Conservation (phyloP, 2,113 vertebrate species). For the Hippocampus zosterae region DNA sequence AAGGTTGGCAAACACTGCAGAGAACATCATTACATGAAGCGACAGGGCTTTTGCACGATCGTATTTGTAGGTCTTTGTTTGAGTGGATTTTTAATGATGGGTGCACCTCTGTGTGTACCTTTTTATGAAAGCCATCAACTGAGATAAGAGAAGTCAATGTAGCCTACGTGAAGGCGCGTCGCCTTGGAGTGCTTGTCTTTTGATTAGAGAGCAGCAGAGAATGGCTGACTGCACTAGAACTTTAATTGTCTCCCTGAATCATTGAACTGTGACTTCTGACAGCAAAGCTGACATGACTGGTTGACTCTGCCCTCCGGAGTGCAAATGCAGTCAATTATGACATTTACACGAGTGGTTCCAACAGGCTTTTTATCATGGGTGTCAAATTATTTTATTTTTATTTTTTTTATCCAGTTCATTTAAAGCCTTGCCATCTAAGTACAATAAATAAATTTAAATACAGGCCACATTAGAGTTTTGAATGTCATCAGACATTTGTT, state of each 20-base stretch:
- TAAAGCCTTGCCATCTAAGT: neutral
- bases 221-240: slow-evolving; percentile 55
- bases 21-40: neutral
- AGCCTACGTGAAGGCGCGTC: slow-evolving; percentile 34
- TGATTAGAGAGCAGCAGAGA: slow-evolving; percentile 51
- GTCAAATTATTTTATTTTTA: neutral
- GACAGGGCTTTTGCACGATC: neutral
- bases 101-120: neutral
- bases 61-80: slow-evolving; percentile 2
- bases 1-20: neutral
- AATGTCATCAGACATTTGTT: neutral
- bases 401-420: neutral
- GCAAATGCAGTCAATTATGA: slow-evolving; percentile 42
- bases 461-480: neutral
- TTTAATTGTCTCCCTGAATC: slow-evolving; percentile 62
- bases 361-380: slow-evolving; percentile 3
- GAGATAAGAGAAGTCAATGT: slow-evolving; percentile 50
- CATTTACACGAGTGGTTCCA: slow-evolving; percentile 6
- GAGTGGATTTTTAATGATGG: neutral
- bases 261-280: slow-evolving; percentile 51
- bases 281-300: slow-evolving; percentile 48
- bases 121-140: slow-evolving; percentile 29
- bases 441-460: neutral
- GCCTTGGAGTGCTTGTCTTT: slow-evolving; percentile 44
- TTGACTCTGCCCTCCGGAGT: slow-evolving; percentile 42